phyloP scores from a whole-genome alignment of 2,113 vertebrate genomes.

The Pycnonotus jocosus region DNA sequence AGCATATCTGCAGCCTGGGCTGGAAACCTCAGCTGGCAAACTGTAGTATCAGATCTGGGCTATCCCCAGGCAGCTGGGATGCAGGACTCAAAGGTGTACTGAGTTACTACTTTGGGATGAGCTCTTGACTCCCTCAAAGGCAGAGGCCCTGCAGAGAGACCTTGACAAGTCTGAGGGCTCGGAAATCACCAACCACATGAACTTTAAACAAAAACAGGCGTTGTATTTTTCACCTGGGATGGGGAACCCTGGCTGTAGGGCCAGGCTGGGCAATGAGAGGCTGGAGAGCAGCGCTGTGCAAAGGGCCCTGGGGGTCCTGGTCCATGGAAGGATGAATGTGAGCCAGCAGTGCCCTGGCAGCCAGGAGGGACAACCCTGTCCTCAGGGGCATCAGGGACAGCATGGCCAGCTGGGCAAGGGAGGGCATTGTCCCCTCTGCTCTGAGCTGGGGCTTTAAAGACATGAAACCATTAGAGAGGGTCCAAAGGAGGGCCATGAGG shows the following conservation, averaged over 20 bases:
- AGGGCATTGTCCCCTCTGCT: not conserved
- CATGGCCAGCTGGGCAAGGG: rapidly evolving
- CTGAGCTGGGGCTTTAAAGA: rapidly evolving
- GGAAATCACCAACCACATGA: not conserved
- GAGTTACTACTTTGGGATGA: not conserved
- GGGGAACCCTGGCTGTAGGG: rapidly evolving
- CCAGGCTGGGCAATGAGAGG: not conserved
- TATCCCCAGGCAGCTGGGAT: not conserved
- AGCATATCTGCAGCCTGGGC: not conserved
- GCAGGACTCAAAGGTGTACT: not conserved
- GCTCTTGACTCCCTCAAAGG: not conserved
- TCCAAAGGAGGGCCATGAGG: not conserved
- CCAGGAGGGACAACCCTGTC: not conserved
- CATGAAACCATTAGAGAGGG: not conserved
- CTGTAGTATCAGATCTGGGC: not conserved
- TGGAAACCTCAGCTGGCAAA: not conserved
- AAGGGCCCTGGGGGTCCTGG: not conserved
- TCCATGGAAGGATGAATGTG: not conserved
- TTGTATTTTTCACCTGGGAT: not conserved
- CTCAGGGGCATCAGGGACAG: not conserved
- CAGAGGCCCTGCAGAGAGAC: not conserved
- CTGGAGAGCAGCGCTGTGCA: not conserved
- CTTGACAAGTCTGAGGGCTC: not conserved
- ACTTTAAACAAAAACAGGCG: not conserved
- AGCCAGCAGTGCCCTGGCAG: not conserved